Percentiles rank a stretch among this genome's conserved stretches.
phyloP scores from a whole-genome alignment of 2,888 invertebrate species.

The Steromphala cineraria region DNA sequence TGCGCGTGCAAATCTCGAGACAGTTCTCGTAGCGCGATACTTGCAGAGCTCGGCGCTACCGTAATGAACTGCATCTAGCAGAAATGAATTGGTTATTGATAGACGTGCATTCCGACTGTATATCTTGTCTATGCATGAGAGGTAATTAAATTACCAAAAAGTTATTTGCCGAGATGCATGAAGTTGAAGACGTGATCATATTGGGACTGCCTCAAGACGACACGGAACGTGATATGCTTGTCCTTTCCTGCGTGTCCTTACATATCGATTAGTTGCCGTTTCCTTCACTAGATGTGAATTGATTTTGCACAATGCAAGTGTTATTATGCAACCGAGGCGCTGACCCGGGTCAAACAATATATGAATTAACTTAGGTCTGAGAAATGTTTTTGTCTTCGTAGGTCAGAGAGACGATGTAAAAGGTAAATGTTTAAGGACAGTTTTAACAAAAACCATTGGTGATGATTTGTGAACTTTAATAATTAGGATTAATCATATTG shows the following conservation, averaged over 20 bases:
- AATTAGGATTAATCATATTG: too few species aligned
- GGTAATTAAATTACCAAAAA: not conserved
- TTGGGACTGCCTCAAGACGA: not conserved
- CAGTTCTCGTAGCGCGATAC: not conserved
- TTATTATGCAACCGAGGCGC: not conserved
- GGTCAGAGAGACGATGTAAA: too few species aligned
- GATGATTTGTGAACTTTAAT: too few species aligned
- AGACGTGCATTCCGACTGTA: not conserved
- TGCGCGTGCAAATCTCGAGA: not conserved
- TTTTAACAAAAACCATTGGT: too few species aligned
- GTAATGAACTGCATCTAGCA: not conserved
- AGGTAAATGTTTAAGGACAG: too few species aligned
- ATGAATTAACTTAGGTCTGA: too few species aligned
- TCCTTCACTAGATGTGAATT: not conserved
- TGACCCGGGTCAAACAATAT: not conserved
- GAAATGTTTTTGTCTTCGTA: too few species aligned
- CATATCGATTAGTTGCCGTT: not conserved
- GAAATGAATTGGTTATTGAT: not conserved
- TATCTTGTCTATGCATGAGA: not conserved
- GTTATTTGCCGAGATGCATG: not conserved
- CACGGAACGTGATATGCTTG: not conserved
- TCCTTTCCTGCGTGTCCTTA: not conserved
- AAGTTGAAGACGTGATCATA: not conserved
- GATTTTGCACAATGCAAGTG: not conserved
- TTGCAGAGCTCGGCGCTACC: not conserved